phyloP scores from a whole-genome alignment of 2,888 invertebrate genomes.

The Erebia ligea region DNA sequence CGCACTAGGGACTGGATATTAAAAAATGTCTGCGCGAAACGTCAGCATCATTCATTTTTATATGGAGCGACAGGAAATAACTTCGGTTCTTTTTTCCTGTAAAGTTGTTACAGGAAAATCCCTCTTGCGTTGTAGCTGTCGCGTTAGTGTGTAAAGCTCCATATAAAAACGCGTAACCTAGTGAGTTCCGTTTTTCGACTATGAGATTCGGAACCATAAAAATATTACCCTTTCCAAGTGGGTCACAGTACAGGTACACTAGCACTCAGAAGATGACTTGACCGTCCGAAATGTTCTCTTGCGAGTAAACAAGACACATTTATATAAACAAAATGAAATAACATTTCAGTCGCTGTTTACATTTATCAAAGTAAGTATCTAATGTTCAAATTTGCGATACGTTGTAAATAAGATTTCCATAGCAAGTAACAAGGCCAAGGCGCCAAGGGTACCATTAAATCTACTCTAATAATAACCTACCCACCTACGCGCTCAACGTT shows the following conservation, averaged over 20 bases:
- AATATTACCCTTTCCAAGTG: not conserved
- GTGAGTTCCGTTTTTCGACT: no score
- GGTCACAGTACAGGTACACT: not conserved
- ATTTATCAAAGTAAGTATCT: not conserved
- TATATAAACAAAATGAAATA: not conserved
- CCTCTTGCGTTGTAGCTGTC: no score
- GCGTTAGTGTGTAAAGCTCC: no score
- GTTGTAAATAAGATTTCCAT: not conserved
- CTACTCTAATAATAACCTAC: conserved; percentile 14
- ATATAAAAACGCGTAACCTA: no score
- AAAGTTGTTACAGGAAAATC: no score
- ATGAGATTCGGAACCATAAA: no score
- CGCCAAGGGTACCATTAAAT: not conserved
- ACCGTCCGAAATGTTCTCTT: conserved; percentile 1
- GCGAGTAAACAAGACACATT: not conserved
- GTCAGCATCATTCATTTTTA: no score
- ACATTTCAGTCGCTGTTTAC: not conserved
- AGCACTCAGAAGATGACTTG: not conserved
- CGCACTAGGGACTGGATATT: no score
- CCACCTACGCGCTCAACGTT: no score
- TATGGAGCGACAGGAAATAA: no score
- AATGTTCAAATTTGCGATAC: not conserved
- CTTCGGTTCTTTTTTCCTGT: no score
- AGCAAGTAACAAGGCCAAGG: not conserved
- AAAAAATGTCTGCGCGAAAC: no score